These are phyloP conservation scores for pig (Sus scrofa) DNA, from an alignment of 2,113 vertebrate species.

Conservation along the genomic window T2T-Sscrofa CM000817.6:20613501-20614000, in stretches of 20 bases:
- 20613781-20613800: background rate
- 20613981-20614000: background rate
- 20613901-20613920: background rate
- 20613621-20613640: background rate
- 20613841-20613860: background rate
- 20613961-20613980: background rate
- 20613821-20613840: background rate
- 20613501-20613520: background rate
- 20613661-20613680: background rate
- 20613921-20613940: background rate
- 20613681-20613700: background rate
- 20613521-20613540: accelerated
- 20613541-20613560: background rate
- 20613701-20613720: background rate
- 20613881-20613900: background rate
- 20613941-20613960: background rate
- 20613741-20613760: background rate
- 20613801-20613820: background rate
- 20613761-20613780: background rate
- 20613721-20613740: background rate
- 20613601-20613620: background rate
- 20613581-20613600: background rate
- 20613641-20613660: background rate
- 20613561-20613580: background rate
- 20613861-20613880: background rate